Conservation (phyloP, 1,140 invertebrate species). For the Panagrolaimus sp. region DNA sequence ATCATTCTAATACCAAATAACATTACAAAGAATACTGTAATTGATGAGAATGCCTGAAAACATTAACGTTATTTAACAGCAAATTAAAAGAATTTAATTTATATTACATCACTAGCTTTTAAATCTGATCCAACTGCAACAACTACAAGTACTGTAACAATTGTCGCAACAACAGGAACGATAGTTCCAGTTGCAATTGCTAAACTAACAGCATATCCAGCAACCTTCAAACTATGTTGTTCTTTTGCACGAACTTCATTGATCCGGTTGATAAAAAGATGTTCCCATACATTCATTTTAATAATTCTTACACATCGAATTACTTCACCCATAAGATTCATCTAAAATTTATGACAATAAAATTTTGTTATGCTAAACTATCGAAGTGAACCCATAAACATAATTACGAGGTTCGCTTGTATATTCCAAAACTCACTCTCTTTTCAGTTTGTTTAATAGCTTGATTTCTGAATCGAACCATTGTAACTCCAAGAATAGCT, state of each 20-base stretch:
- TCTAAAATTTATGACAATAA: conserved; percentile 30
- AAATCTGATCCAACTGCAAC: conserved; percentile 65
- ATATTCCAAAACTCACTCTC: conserved; percentile 39
- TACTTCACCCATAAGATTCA: conserved; percentile 64
- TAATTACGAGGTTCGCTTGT: no score
- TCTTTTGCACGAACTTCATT: conserved; percentile 59
- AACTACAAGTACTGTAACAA: conserved; percentile 67
- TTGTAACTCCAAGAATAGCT: conserved; percentile 62
- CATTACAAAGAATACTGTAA: conserved; percentile 60
- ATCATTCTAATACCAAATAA: conserved; percentile 60
- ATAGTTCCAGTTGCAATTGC: conserved; percentile 66
- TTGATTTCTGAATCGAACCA: conserved; percentile 59
- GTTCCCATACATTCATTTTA: conserved; percentile 85
- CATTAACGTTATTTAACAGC: no score
- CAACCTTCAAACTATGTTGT: conserved; percentile 62
- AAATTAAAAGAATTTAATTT: no score
- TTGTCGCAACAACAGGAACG: conserved; percentile 65
- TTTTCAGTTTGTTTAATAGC: conserved; percentile 59
- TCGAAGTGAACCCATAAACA: no score
- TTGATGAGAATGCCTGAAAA: conserved; percentile 53
- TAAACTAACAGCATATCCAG: conserved; percentile 65
- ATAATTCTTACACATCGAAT: conserved; percentile 68
- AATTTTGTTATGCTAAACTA: neutral
- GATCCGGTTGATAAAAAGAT: conserved; percentile 67
- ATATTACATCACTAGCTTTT: conserved; percentile 64